Evolutionary conservation across 2,113 vertebrate genomes (phyloP), one percentile per base, ranked within the genome.

Genomic region (Ploceus nigricollis): DNA sequence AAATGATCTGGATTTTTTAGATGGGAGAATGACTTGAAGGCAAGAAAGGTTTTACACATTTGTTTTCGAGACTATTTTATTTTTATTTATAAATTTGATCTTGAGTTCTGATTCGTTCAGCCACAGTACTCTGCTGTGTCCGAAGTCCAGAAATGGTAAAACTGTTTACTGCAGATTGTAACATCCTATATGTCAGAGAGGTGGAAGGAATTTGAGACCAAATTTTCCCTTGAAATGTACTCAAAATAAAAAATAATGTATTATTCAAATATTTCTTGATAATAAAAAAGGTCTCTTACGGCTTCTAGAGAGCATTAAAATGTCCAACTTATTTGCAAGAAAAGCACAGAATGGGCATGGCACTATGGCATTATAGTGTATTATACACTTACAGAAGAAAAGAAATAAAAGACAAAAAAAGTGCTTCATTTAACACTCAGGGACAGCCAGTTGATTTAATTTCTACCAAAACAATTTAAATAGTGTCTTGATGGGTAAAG

Each of bases 211-310:
- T 65, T 58, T 40, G n/a, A 94, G 39, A 78, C 21, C 9, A 54
- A 84, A 50, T 92, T 86, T 89, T 83, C 57, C 40, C 47, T 47
- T 90, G 54, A 75, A 94, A 44, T 25, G 17, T 77, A 35, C 53
- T 57, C 47, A 91, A 80, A 95, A 84, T 70, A 78, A 90, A 65
- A 91, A 80, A 81, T 17, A 89, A 92, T 65, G 4, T 48, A 90
- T 89, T 94, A 93, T 91, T 96, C 64, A 94, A 85, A 50, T 65
- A 28, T 85, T 94, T 33, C 10, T 87, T 87, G 90, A 80, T 90
- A 89, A 58, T 42, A 30, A 50, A 53, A 48, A 50, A 40, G 11
- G 15, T 33, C 18, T 88, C 40, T 84, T 76, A 85, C 48, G 70
- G 28, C 8, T 93, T 72, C 90, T 87, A 58, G 35, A 90, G 18